Percentiles rank a stretch among this genome's conserved stretches.
phyloP scores from a whole-genome alignment of 2,113 vertebrate genomes.

The Takifugu bimaculatus region DNA sequence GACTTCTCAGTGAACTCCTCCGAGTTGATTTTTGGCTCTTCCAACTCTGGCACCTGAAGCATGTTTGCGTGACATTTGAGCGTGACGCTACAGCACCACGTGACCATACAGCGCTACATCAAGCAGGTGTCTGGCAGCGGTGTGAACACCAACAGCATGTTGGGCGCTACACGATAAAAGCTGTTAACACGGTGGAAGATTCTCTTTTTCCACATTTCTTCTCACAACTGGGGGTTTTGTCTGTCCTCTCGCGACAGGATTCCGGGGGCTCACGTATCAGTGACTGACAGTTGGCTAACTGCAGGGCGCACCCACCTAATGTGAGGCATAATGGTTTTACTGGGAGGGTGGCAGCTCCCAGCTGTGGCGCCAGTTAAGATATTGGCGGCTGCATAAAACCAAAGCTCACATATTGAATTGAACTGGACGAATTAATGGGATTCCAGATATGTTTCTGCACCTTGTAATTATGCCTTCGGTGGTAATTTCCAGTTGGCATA shows the following conservation, averaged over 20 bases:
- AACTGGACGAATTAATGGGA: constrained; percentile 6
- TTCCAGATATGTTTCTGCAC: constrained; percentile 23
- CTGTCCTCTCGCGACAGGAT: constrained; percentile 28
- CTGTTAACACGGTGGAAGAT: background rate
- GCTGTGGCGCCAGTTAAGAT: background rate
- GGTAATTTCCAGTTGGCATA: constrained; percentile 57
- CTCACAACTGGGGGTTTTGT: constrained; percentile 15
- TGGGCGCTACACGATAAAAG: constrained; percentile 7
- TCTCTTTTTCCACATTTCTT: constrained; percentile 6
- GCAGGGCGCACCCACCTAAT: constrained; percentile 30
- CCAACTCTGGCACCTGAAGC: constrained; percentile 2
- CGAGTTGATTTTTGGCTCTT: no score
- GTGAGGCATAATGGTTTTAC: constrained; percentile 17
- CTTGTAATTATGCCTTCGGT: constrained; percentile 39
- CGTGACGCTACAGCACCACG: no score
- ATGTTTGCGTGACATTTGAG: background rate
- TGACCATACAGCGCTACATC: no score
- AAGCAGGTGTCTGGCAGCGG: background rate
- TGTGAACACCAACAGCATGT: background rate
- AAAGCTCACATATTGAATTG: constrained; percentile 6
- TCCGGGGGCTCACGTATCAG: constrained; percentile 9
- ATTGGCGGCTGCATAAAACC: background rate
- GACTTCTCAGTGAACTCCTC: no score
- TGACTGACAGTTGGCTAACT: constrained; percentile 45
- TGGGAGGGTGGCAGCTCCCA: background rate